phyloP scores from a whole-genome alignment of 2,113 vertebrate species.

The Oriolus oriolus region DNA sequence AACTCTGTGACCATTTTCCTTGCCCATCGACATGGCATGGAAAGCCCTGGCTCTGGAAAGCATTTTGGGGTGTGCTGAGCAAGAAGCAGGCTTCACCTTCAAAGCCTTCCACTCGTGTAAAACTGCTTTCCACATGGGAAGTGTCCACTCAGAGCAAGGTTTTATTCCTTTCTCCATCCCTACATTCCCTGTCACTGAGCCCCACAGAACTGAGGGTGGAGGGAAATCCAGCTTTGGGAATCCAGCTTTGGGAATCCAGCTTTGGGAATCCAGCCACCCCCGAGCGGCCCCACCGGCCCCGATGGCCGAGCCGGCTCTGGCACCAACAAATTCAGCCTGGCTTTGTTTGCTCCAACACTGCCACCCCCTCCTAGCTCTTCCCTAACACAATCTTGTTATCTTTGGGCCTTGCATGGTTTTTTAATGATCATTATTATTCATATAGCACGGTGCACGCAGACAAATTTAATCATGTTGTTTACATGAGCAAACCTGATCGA shows the following conservation, averaged over 20 bases:
- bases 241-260: no score
- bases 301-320: fast-evolving
- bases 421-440: constrained; percentile 49
- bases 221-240: no score
- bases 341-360: not conserved
- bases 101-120: not conserved
- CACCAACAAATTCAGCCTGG: not conserved
- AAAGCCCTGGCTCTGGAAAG: not conserved
- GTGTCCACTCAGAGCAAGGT: not conserved
- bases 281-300: not conserved
- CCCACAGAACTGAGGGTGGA: fast-evolving
- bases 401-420: not conserved
- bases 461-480: constrained; percentile 46
- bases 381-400: not conserved
- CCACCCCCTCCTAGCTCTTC: not conserved
- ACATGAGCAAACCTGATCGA: constrained; percentile 17
- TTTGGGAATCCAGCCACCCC: not conserved
- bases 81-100: not conserved
- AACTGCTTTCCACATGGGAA: fast-evolving
- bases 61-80: fast-evolving
- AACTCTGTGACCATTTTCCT: not conserved
- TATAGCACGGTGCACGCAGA: not conserved
- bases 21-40: fast-evolving
- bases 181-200: fast-evolving
- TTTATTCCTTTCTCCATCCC: no score